These are phyloP conservation scores for Macaria liturata DNA, from an alignment of 2,888 invertebrate genomes.

Conservation along the genomic window DNA sequence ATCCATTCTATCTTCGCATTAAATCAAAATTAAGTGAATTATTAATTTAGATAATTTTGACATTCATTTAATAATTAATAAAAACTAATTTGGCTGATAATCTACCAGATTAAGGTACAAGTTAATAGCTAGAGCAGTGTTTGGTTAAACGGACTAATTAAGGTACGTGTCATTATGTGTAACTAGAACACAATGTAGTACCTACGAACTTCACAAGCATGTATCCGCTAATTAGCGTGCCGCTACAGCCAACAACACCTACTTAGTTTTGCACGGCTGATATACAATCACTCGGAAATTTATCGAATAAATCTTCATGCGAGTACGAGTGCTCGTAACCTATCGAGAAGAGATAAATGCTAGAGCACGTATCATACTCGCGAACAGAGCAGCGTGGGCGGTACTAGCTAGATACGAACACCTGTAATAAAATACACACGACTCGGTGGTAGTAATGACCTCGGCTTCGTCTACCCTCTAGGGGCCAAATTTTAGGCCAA, in stretches of 20 bases:
- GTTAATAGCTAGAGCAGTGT: no score
- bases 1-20: no score
- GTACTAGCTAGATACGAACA: conserved; percentile 35
- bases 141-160: no score
- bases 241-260: neutral
- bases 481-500: conserved; percentile 53
- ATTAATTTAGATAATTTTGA: no score
- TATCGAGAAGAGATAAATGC: conserved; percentile 31
- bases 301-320: conserved; percentile 16
- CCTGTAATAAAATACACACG: conserved; percentile 50
- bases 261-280: neutral
- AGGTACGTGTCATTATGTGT: conserved; percentile 9
- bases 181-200: conserved; percentile 2
- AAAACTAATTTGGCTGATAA: conserved; percentile 9
- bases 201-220: neutral
- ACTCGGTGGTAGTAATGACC: conserved; percentile 53
- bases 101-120: conserved; percentile 6
- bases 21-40: no score
- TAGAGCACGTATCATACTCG: conserved; percentile 40
- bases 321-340: conserved; percentile 18
- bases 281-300: conserved; percentile 12
- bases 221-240: conserved; percentile 8
- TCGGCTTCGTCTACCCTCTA: conserved; percentile 43
- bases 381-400: conserved; percentile 32
- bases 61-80: conserved; percentile 3